Evolutionary conservation across 2,888 invertebrate species (phyloP), one percentile per base, ranked within the genome.

Genomic region (Apotomis turbidana): DNA sequence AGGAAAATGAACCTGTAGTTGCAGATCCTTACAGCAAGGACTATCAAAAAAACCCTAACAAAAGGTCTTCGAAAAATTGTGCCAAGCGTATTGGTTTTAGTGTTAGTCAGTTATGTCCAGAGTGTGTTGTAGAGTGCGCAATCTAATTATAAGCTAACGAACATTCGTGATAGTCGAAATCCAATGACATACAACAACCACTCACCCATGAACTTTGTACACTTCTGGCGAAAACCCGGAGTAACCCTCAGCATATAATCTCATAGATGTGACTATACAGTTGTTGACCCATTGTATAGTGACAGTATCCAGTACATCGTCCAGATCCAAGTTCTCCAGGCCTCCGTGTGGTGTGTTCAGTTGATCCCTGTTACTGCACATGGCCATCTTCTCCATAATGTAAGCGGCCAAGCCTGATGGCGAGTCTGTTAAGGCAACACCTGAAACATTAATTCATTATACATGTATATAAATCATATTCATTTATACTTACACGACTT

Each of bases 351-450:
- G 86, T 0, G 94, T 91, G 36, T 94, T 80, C 36, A 93, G 86
- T 79, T 94, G 94, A 5, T 93, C 85, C 4, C 81, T 96, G 90
- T 90, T 97, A 90, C 89, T 96, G 95, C 89, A 96, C 70, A 81
- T 95, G 83, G 93, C 95, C 86, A 98, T 98, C 89, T 98, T 98
- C 83, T 99, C 98, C 76, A 99, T 90, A 59, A 98, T 95, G 81
- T 98, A 99, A 0, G 96, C 97, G 2, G 98, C 98, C 76, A 99
- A 87, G 0, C 97, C 98, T 0, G 96, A 94, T 0, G 98, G 98
- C 0, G 97, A 96, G 79, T 97, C 96, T 8, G 94, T 91, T 74
- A 98, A 83, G 0, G 94, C 96, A 3, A 95, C 94, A 27, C 97
- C 97, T 96, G 79, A 0, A 89, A 87, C 73, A 69, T 13, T 27